phyloP scores from a whole-genome alignment of 2,797 vertebrate genomes.

The Melanotaenia trifasciata region DNA sequence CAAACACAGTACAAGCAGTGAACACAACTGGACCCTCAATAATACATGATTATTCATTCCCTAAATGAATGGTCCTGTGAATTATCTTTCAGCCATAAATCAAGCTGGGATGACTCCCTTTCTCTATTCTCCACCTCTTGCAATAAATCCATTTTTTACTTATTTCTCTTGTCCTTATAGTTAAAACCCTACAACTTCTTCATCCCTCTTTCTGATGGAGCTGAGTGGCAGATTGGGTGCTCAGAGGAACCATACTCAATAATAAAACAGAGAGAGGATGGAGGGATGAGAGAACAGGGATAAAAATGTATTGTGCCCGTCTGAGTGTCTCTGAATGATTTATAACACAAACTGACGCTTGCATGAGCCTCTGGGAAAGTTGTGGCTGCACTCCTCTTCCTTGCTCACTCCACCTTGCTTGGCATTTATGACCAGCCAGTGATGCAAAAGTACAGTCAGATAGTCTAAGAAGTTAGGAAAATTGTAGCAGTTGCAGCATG shows the following conservation, averaged over 20 bases:
- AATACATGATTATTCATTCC: constrained; percentile 22
- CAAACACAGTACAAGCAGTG: constrained; percentile 11
- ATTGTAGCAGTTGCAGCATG: background rate
- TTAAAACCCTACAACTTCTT: constrained; percentile 12
- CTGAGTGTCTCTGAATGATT: constrained; percentile 81
- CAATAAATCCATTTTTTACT: constrained; percentile 10
- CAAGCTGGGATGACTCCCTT: constrained; percentile 10
- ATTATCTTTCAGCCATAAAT: constrained; percentile 32
- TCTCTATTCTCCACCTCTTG: background rate
- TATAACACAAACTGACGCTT: constrained; percentile 78
- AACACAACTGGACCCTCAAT: constrained; percentile 32
- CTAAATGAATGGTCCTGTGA: constrained; percentile 21
- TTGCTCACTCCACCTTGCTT: constrained; percentile 29
- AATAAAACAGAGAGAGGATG: constrained; percentile 69
- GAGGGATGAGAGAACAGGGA: constrained; percentile 63
- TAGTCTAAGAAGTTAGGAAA: constrained; percentile 4
- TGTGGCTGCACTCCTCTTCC: constrained; percentile 54
- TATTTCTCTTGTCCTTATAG: constrained; percentile 19
- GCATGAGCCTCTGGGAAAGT: constrained; percentile 78
- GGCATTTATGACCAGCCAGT: constrained; percentile 53
- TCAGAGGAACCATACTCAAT: constrained; percentile 67
- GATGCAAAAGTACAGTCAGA: constrained; percentile 29
- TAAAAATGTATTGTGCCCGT: constrained; percentile 75
- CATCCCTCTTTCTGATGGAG: constrained; percentile 24
- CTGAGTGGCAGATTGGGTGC: constrained; percentile 38